phyloP scores from a whole-genome alignment of 2,888 invertebrate genomes.

The Diachrysia chrysitis region DNA sequence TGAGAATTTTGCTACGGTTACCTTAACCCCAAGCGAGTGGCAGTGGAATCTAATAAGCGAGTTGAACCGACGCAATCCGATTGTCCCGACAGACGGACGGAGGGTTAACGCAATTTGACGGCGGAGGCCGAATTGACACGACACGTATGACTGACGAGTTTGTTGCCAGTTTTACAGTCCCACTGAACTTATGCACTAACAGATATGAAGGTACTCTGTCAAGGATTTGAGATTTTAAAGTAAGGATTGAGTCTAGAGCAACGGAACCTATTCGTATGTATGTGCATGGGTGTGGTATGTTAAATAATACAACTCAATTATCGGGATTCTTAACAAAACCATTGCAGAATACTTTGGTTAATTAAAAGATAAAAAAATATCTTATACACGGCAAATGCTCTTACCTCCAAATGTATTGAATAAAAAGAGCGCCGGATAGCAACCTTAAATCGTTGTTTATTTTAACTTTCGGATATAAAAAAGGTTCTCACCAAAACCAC shows the following conservation, averaged over 20 bases:
- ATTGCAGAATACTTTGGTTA: neutral
- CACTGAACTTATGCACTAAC: neutral
- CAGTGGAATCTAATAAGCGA: constrained; percentile 55
- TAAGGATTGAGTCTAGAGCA: neutral
- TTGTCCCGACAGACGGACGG: constrained; percentile 58
- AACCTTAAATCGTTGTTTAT: constrained; percentile 5
- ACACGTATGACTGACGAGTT: constrained; percentile 41
- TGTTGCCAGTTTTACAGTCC: constrained; percentile 39
- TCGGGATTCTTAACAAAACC: too few species aligned
- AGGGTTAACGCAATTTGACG: constrained; percentile 52
- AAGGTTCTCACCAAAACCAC: neutral
- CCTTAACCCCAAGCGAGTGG: constrained; percentile 21
- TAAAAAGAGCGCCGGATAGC: neutral
- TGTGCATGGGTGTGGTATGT: too few species aligned
- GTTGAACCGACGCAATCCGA: constrained; percentile 56
- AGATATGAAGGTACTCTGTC: neutral
- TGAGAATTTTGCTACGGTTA: constrained; percentile 45
- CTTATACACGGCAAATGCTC: neutral
- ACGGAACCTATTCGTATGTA: neutral
- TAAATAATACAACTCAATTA: too few species aligned
- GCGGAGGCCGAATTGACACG: constrained; percentile 39
- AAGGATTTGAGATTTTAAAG: neutral
- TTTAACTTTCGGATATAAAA: neutral
- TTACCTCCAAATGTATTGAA: neutral
- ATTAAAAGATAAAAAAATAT: neutral